A percentile compares a stretch with the other conserved stretches of the same genome.
Conservation (phyloP, 2,113 vertebrate species). For the Neotragus pygmaeus region DNA sequence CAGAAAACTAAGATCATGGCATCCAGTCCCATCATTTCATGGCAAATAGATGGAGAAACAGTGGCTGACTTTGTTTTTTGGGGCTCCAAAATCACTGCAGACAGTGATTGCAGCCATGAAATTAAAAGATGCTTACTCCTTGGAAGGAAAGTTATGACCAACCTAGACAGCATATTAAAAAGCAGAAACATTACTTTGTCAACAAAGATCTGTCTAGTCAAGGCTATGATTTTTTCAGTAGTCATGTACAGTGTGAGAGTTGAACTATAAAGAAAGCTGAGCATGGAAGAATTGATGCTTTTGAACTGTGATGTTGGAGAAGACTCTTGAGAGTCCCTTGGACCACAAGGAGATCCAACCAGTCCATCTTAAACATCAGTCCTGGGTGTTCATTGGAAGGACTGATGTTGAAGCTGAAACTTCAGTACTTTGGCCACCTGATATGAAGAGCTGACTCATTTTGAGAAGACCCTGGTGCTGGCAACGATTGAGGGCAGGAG, state of each 20-base stretch:
- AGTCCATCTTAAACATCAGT: neutral
- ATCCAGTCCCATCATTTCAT: neutral
- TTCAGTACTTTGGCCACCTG: neutral
- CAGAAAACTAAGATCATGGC: neutral
- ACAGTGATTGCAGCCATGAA: neutral
- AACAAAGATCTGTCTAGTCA: neutral
- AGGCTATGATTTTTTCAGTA: neutral
- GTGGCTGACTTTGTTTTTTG: neutral
- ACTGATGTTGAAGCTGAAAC: neutral
- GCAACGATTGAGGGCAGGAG: neutral
- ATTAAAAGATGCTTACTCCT: neutral
- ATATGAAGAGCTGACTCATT: neutral
- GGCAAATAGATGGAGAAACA: neutral
- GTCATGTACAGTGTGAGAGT: neutral
- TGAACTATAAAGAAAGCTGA: neutral
- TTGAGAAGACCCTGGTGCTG: neutral
- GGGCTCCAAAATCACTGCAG: neutral
- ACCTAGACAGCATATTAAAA: neutral
- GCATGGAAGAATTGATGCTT: neutral
- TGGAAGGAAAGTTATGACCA: neutral
- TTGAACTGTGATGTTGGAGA: neutral
- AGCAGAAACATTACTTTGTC: neutral
- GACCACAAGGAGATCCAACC: neutral
- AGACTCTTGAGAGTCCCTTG: neutral
- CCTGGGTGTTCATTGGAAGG: neutral